Base-by-base conservation (phyloP, 2,888 invertebrate genomes). In the Tigriopus californicus region DNA sequence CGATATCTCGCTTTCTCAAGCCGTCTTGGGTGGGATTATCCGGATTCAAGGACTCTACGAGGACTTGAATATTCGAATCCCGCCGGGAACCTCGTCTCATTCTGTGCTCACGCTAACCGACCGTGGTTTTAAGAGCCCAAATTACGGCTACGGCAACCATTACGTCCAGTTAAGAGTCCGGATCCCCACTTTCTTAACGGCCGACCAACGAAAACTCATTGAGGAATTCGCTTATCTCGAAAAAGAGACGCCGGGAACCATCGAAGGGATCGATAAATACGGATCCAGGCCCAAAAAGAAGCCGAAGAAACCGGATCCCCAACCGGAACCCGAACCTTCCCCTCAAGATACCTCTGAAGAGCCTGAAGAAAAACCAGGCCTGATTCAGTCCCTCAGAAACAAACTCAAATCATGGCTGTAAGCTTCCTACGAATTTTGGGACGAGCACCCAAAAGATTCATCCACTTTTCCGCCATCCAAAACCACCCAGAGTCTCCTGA, bases 21-120 rank as follows among this genome's bases (percentile, higher is more conserved):
- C 97, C 0, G 70, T 91, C 11, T 75, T 99, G 24, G 98, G 98
- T 5, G 98, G 98, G 15, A 81, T 88, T 0, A 83, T 92, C 61
- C 79, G 88, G 66, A 52, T 58, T 42, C 25, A 58, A 68, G 97
- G 98, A 4, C 77, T 99, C 62, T 92, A 97, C 68, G 94, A 95
- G 72, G 91, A 95, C 70, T 85, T 92, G 63, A 83, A 85, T 57
- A 72, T 98, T 62, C 88, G 90, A 83, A 82, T 98, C 68, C 78
- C 83, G 60, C 80, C 89, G 0, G 89, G 92, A 22, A 95, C 97
- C 0, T 88, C 89, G 0, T 98, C 98, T 0, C 97, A 98, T 71
- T 82, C 82, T 6, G 77, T 80, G 65, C 82, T 98, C 59, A 78
- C 87, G 42, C 72, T 98, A 33, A 78, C 79, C 1, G 83, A 87